Evolutionary conservation across 2,797 vertebrate species (phyloP).

Genomic region (Strix occidentalis): DNA sequence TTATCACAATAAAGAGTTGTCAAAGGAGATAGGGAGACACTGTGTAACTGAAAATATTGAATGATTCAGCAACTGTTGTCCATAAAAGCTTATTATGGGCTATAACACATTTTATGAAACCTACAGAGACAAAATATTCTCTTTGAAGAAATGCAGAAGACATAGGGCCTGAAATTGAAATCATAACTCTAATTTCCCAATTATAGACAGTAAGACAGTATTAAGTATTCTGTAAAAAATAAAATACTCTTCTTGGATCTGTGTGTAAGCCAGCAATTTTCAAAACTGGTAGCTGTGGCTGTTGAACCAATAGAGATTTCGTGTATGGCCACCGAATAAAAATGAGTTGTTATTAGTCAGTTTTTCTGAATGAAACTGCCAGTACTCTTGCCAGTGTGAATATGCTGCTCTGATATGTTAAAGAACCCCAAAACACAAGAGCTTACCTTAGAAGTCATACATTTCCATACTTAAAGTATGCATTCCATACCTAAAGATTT

Average conservation of each 20-base stretch:
- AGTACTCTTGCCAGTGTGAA: not conserved
- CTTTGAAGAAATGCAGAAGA: not conserved
- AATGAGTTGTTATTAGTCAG: not conserved
- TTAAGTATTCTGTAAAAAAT: not conserved
- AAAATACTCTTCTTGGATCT: not conserved
- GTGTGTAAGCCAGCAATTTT: not conserved
- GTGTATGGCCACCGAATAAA: not conserved
- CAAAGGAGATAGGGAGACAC: not conserved
- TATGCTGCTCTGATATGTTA: not conserved
- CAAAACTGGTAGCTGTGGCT: not conserved
- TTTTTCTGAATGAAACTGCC: not conserved
- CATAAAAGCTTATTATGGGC: not conserved
- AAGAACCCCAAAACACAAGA: not conserved
- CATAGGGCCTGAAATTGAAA: not conserved
- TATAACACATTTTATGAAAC: not conserved
- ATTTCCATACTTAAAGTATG: not conserved
- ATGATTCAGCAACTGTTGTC: not conserved
- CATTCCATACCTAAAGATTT: not conserved
- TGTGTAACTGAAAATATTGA: not conserved
- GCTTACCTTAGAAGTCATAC: not conserved
- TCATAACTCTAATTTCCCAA: not conserved
- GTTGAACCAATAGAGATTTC: not conserved
- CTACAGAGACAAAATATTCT: not conserved
- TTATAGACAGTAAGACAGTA: not conserved
- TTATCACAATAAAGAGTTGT: conserved; percentile 7